Conservation (phyloP, 1,140 invertebrate genomes). For the Rhopalosiphum maidis region DNA sequence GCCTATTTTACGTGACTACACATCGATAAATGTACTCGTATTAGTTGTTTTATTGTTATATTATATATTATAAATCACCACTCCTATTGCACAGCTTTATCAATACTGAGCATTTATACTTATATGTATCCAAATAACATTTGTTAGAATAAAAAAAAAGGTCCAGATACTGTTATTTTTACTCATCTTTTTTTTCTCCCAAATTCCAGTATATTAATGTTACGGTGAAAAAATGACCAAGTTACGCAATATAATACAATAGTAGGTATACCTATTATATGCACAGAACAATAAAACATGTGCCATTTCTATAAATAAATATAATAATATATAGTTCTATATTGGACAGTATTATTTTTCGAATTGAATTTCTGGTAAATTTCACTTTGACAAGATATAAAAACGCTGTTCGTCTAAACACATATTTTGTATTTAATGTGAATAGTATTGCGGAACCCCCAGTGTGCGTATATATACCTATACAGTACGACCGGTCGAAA, state of each 20-base stretch:
- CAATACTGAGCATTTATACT: neutral
- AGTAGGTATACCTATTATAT: too few species aligned
- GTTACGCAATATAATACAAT: neutral
- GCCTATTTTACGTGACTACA: neutral
- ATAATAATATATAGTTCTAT: neutral
- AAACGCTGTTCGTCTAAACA: neutral
- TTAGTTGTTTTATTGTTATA: neutral
- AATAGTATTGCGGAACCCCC: neutral
- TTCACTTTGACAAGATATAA: constrained; percentile 5
- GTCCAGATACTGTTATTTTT: neutral
- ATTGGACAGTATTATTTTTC: neutral
- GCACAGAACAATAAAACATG: neutral
- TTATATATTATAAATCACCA: neutral
- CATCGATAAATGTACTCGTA: neutral
- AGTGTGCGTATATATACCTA: neutral
- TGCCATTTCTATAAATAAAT: neutral
- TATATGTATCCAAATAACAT: neutral
- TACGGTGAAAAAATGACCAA: neutral
- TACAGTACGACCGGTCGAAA: neutral
- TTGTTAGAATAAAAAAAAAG: neutral
- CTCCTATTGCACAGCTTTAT: too few species aligned
- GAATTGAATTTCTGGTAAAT: constrained; percentile 14
- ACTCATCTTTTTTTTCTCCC: neutral
- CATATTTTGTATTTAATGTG: neutral
- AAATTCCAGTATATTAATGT: neutral